These are phyloP conservation scores for Melopsittacus undulatus DNA, from an alignment of 2,797 vertebrate species.

Conservation along the genomic window DNA sequence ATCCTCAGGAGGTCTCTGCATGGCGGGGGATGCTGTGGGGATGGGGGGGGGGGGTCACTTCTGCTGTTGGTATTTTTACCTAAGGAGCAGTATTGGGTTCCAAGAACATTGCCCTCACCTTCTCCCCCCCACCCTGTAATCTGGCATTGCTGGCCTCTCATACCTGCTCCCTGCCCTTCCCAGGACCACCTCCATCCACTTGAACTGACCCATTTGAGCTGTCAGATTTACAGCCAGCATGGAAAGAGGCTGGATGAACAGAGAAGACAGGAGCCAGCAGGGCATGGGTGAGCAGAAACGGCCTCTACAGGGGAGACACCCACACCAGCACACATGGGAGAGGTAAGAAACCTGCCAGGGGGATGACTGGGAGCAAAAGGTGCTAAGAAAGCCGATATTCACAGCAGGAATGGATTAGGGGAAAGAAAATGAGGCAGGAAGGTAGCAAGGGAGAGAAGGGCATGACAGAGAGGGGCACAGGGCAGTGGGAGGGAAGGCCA, in stretches of 20 bases:
- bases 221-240: background rate
- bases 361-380: background rate
- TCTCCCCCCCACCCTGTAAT: background rate
- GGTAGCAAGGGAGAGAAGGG: background rate
- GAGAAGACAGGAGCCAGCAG: background rate
- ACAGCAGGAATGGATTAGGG: background rate
- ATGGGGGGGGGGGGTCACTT: background rate
- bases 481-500: background rate
- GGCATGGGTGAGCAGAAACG: background rate
- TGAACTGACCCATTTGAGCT: background rate
- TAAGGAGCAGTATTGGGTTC: background rate
- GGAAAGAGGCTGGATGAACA: background rate
- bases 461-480: background rate
- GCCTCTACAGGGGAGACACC: background rate
- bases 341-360: background rate
- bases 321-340: accelerated
- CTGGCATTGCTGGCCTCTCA: background rate
- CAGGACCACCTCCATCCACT: background rate
- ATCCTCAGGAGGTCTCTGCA: accelerated
- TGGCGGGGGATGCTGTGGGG: background rate
- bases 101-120: background rate
- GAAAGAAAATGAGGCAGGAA: background rate
- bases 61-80: background rate
- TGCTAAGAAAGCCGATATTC: background rate
- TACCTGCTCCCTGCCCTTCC: background rate